A percentile compares a stretch with the other conserved stretches of the same genome.
Evolutionary conservation across 2,888 invertebrate genomes (phyloP).

Genomic region (Phengaris alcon): DNA sequence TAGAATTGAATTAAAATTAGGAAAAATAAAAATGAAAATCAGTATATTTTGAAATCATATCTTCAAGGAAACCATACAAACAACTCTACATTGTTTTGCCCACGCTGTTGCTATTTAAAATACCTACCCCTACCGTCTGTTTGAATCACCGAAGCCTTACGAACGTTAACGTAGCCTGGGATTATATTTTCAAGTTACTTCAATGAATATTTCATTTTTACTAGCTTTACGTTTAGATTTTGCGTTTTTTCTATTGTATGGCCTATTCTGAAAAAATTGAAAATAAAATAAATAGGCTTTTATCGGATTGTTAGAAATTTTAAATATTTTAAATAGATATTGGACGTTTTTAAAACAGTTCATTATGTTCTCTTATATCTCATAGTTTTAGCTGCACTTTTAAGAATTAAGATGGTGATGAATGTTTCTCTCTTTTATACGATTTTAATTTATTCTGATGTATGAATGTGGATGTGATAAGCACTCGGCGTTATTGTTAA

Average conservation of each 20-base stretch:
- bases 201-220: background rate
- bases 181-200: background rate
- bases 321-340: too few species aligned
- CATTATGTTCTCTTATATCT: too few species aligned
- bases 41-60: background rate
- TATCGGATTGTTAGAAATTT: too few species aligned
- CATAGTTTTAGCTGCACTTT: too few species aligned
- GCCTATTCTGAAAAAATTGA: too few species aligned
- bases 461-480: constrained; percentile 1
- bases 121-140: background rate
- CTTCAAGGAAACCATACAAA: background rate
- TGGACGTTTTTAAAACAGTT: too few species aligned
- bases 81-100: background rate
- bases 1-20: too few species aligned
- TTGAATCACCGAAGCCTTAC: background rate
- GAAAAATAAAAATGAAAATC: too few species aligned
- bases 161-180: background rate
- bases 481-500: background rate
- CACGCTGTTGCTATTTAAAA: background rate
- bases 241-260: too few species aligned
- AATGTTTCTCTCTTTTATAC: background rate
- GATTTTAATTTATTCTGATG: constrained; percentile 12
- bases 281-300: too few species aligned
- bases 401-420: too few species aligned
- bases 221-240: too few species aligned